A percentile compares a stretch with the other conserved stretches of the same genome.
These are phyloP conservation scores for Oligia fasciuncula DNA, from an alignment of 2,888 invertebrate species.

Conservation along the genomic window DNA sequence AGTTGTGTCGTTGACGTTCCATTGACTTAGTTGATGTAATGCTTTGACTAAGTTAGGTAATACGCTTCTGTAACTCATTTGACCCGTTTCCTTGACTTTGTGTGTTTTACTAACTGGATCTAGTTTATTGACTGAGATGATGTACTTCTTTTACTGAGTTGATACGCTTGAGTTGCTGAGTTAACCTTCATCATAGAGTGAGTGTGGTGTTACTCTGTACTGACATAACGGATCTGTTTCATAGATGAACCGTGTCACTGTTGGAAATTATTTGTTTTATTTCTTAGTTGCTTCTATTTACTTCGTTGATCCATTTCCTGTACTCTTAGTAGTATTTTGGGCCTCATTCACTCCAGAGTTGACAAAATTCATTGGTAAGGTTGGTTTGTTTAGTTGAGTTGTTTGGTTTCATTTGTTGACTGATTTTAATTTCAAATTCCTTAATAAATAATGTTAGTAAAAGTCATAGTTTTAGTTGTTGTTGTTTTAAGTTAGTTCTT, in stretches of 20 bases:
- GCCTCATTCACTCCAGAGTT: background rate
- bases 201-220: background rate
- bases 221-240: background rate
- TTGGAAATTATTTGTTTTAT: background rate
- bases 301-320: background rate
- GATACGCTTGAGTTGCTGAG: background rate
- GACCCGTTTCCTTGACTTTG: background rate
- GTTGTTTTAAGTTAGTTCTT: background rate
- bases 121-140: background rate
- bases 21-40: background rate
- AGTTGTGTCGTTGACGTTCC: background rate
- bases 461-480: background rate
- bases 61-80: background rate
- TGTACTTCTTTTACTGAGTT: background rate
- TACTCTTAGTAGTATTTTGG: background rate
- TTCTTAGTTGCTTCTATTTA: background rate
- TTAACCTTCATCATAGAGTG: background rate
- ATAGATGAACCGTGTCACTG: background rate
- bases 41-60: background rate
- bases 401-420: background rate
- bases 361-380: background rate
- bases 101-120: conserved; percentile 1
- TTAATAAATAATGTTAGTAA: background rate
- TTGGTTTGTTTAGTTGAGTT: background rate
- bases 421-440: background rate